Conservation (phyloP, 2,797 vertebrate species). For the Hippocampus kuda region DNA sequence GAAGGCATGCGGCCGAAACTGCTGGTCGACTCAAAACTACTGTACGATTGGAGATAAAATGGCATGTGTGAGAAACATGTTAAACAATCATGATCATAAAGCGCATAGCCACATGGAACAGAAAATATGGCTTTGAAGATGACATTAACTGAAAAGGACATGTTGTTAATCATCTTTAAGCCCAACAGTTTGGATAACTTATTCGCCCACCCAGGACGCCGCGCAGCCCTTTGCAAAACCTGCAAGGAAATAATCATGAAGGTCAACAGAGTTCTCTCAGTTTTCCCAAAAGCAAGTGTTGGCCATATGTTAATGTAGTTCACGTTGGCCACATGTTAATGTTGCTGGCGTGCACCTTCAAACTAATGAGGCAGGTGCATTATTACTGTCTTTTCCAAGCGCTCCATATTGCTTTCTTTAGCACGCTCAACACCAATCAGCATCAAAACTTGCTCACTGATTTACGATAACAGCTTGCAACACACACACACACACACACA, state of each 20-base stretch:
- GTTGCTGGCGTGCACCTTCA: conserved; percentile 29
- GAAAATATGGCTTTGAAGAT: conserved; percentile 10
- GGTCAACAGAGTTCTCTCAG: conserved; percentile 45
- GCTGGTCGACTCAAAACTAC: conserved; percentile 17
- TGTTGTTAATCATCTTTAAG: conserved; percentile 47
- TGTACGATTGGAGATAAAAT: conserved; percentile 13
- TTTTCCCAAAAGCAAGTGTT: conserved; percentile 42
- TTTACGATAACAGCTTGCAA: conserved; percentile 51
- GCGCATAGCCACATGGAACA: conserved; percentile 11
- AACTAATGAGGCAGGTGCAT: conserved; percentile 40
- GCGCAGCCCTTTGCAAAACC: conserved; percentile 38
- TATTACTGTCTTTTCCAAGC: conserved; percentile 33
- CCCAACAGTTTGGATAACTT: conserved; percentile 18
- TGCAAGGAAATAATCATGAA: conserved; percentile 40
- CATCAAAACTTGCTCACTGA: conserved; percentile 43
- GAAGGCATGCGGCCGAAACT: conserved; percentile 15
- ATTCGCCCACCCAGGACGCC: conserved; percentile 38
- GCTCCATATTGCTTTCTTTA: conserved; percentile 56
- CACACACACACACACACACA: conserved; percentile 15
- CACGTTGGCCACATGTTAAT: conserved; percentile 41
- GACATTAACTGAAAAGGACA: conserved; percentile 36
- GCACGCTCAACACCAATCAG: conserved; percentile 49
- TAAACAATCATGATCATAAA: conserved; percentile 19
- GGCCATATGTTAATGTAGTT: conserved; percentile 42
- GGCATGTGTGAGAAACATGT: conserved; percentile 10